phyloP scores from a whole-genome alignment of 2,113 vertebrate species.

The Guaruba guarouba region DNA sequence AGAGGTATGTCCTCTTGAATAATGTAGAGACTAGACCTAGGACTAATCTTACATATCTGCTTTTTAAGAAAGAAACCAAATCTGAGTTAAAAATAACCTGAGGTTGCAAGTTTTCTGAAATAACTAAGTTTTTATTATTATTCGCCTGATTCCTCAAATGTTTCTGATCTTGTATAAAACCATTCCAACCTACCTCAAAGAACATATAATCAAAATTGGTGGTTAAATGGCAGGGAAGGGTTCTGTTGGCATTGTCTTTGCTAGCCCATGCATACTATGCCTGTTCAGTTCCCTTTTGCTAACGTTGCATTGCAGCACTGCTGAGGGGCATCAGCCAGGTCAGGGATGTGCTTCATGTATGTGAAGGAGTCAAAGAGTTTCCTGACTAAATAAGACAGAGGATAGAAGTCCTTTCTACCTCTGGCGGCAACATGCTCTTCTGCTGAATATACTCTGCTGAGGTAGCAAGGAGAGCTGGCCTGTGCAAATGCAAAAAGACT shows the following conservation, averaged over 20 bases:
- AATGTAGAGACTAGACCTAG: neutral
- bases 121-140: neutral
- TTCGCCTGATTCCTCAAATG: neutral
- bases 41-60: neutral
- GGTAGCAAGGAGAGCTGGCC: neutral
- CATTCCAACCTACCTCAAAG: neutral
- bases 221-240: neutral
- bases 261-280: rapidly evolving
- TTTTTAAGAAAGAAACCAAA: neutral
- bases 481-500: neutral
- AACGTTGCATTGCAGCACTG: neutral
- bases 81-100: neutral
- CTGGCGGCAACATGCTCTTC: neutral
- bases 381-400: neutral
- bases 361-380: neutral
- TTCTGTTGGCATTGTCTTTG: neutral
- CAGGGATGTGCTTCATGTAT: neutral
- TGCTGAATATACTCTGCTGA: neutral
- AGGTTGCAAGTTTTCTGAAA: neutral
- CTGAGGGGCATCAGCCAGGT: neutral
- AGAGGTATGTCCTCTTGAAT: neutral
- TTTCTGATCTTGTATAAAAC: neutral
- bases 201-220: neutral
- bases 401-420: neutral
- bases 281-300: neutral